Evolutionary conservation across 2,888 invertebrate genomes (phyloP), one percentile per base, ranked within the genome.

Genomic region (Ectemnius continuus): DNA sequence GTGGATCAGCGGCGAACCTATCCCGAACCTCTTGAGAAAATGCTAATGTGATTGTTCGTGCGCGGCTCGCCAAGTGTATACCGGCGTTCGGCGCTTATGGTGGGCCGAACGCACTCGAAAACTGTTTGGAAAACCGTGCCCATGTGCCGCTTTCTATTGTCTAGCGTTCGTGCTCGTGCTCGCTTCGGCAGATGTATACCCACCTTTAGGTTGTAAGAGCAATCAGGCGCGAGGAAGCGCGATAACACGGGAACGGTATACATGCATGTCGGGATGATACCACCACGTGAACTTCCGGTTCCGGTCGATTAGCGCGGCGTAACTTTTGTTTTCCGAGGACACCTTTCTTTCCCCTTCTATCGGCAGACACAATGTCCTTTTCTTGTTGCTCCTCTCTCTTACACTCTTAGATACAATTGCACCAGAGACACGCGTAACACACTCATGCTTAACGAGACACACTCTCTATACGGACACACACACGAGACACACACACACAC

Each of bases 191-290:
- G n/a, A n/a, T n/a, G n/a, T n/a, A n/a, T n/a, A n/a, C n/a, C n/a
- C n/a, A n/a, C n/a, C n/a, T n/a, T n/a, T n/a, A 84, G 82, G 64
- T 80, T 80, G 78, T 82, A 81, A 84, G 80, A 65, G 70, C 73
- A 64, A 72, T 74, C 70, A 60, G 67, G 72, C 69, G 73, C 72
- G 61, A 66, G 61, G 47, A 61, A 20, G 61, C 52, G 60, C 23
- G 58, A 72, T 14, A 47, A 20, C 57, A 62, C 8, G 68, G 26
- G 13, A 13, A 11, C 3, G 52, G 67, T 47, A 13, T 11, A 61
- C 18, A 65, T 46, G 58, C 36, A 46, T 48, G 36, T 71, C 67
- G 16, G 52, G 70, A 58, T 70, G 61, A 70, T 72, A 62, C 63
- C 67, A 58, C 23, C 58, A 20, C 4, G 61, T n/a, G 52, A 26